Evolutionary conservation across 2,888 invertebrate species (phyloP).

Genomic region (Sphinx pinastri): DNA sequence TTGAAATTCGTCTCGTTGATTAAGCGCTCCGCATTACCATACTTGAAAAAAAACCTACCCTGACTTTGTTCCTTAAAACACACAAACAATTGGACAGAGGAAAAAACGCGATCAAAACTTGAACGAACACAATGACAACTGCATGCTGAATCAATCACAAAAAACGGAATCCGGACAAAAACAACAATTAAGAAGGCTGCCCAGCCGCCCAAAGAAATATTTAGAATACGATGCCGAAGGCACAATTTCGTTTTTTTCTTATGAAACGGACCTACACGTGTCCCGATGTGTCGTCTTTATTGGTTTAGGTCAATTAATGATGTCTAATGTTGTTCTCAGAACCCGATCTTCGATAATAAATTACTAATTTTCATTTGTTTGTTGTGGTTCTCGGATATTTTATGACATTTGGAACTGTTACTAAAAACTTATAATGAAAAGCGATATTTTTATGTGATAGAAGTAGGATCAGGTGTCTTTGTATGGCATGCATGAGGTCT

Average conservation of each 20-base stretch:
- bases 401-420: neutral
- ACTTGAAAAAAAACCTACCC: slow-evolving; percentile 56
- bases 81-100: slow-evolving; percentile 75
- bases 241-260: slow-evolving; percentile 52
- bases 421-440: neutral
- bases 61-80: slow-evolving; percentile 73
- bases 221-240: slow-evolving; percentile 69
- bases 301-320: slow-evolving; percentile 81
- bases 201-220: slow-evolving; percentile 75
- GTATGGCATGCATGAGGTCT: too few relatives aligned
- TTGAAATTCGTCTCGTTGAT: slow-evolving; percentile 74
- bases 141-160: slow-evolving; percentile 82
- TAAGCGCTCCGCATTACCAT: slow-evolving; percentile 71
- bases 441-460: neutral
- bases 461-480: too few relatives aligned
- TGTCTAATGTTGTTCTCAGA: slow-evolving; percentile 56
- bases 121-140: slow-evolving; percentile 82
- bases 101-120: slow-evolving; percentile 77
- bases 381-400: neutral
- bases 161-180: slow-evolving; percentile 82
- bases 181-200: slow-evolving; percentile 77
- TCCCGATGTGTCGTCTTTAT: slow-evolving; percentile 77
- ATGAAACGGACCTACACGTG: slow-evolving; percentile 69
- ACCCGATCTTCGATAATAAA: slow-evolving; percentile 11
- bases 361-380: slow-evolving; percentile 10